A percentile compares a stretch with the other conserved stretches of the same genome.
These are phyloP conservation scores for Chromoteleia sp. DNA, from an alignment of 2,888 invertebrate genomes.

Conservation along the genomic window DNA sequence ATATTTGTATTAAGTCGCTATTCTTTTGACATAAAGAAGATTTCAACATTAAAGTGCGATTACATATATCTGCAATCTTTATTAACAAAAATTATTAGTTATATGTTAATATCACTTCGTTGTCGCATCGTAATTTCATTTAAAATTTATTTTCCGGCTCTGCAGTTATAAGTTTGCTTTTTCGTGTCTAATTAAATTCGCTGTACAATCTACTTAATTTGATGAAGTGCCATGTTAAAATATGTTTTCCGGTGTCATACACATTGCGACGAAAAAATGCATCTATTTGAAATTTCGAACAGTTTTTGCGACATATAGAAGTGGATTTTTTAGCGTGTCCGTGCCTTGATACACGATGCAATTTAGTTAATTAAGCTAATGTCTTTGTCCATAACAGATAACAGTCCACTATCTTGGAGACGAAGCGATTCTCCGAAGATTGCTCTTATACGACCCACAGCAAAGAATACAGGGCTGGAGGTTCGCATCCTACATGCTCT, in stretches of 20 bases:
- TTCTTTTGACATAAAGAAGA: no score
- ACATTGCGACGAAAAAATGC: constrained; percentile 6
- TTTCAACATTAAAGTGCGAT: no score
- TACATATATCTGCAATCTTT: no score
- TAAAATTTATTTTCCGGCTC: constrained; percentile 2
- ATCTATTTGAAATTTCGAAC: constrained; percentile 2
- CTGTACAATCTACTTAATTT: constrained; percentile 14
- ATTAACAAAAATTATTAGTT: no score
- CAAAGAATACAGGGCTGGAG: constrained; percentile 91
- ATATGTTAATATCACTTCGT: no score
- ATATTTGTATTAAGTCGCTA: no score
- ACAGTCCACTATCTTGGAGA: constrained; percentile 82
- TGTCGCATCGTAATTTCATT: background rate
- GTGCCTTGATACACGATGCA: constrained; percentile 34
- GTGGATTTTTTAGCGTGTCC: constrained; percentile 20
- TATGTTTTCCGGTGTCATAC: constrained; percentile 1
- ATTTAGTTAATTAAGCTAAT: constrained; percentile 60
- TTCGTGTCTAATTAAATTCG: constrained; percentile 27
- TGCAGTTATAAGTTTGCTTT: background rate
- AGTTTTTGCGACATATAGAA: constrained; percentile 22
- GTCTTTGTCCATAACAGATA: constrained; percentile 75
- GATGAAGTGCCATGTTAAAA: constrained; percentile 14
- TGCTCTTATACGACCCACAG: constrained; percentile 87
- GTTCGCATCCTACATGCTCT: constrained; percentile 91
- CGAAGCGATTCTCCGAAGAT: constrained; percentile 79